Evolutionary conservation across 23 tunicate genomes (phyloP).

Genomic region (Ciona savignyi): DNA sequence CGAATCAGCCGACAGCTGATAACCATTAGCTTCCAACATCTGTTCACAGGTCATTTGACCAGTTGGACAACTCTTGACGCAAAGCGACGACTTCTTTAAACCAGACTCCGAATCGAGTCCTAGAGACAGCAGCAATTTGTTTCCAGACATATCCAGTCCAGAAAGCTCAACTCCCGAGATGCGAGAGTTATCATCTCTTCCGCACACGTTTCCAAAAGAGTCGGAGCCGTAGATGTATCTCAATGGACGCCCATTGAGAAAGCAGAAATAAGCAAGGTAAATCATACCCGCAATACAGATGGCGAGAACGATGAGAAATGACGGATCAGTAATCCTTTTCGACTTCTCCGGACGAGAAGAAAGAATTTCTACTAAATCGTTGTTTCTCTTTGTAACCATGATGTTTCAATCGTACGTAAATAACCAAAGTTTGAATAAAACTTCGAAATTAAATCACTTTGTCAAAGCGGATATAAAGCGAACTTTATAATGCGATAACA

Average conservation of each 20-base stretch:
- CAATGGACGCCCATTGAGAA: conserved; percentile 8
- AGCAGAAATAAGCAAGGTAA: background rate
- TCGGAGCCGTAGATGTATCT: conserved; percentile 61
- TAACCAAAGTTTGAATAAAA: too few species aligned
- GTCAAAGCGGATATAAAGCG: too few species aligned
- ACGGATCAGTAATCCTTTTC: too few species aligned
- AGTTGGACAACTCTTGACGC: background rate
- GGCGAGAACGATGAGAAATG: background rate
- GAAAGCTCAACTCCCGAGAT: conserved; percentile 26
- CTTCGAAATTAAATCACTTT: too few species aligned
- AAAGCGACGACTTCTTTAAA: background rate
- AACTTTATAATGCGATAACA: too few species aligned
- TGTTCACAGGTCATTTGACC: background rate
- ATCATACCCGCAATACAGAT: background rate
- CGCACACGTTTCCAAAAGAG: conserved; percentile 91
- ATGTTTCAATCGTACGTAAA: too few species aligned
- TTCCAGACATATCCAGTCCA: conserved; percentile 49
- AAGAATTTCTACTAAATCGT: too few species aligned
- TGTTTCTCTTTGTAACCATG: too few species aligned
- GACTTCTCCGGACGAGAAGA: too few species aligned
- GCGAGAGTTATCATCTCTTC: conserved; percentile 24
- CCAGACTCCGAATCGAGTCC: background rate
- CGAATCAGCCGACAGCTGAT: background rate
- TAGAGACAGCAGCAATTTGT: conserved; percentile 1
- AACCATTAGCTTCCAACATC: background rate